A percentile compares a stretch with the other conserved stretches of the same genome.
These are phyloP conservation scores for Pyxicephalus adspersus DNA, from an alignment of 2,113 vertebrate species.

Conservation along the genomic window DNA sequence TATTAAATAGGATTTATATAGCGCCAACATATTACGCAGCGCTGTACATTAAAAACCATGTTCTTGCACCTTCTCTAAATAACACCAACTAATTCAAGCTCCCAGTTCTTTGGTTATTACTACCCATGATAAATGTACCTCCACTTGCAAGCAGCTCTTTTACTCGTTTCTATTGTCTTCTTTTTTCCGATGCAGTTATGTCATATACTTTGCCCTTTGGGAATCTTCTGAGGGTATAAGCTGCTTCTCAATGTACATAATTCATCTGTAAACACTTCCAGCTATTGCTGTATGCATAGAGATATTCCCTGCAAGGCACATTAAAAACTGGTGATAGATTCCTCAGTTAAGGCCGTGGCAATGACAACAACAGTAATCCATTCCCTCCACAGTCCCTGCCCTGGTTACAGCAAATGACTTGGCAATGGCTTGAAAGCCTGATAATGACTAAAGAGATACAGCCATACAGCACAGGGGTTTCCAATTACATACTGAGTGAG, in stretches of 20 bases:
- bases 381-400: conserved; percentile 57
- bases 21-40: too few species aligned
- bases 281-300: conserved; percentile 41
- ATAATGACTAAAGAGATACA: conserved; percentile 57
- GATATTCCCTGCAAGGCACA: conserved; percentile 55
- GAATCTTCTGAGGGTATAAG: conserved; percentile 31
- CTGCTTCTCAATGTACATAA: conserved; percentile 49
- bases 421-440: conserved; percentile 59
- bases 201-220: conserved; percentile 48
- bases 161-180: conserved; percentile 8
- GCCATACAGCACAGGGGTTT: conserved; percentile 53
- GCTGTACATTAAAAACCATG: not conserved
- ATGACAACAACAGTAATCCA: conserved; percentile 60
- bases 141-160: conserved; percentile 26
- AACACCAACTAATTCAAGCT: conserved; percentile 1
- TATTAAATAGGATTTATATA: too few species aligned
- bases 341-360: conserved; percentile 57
- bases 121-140: conserved; percentile 34
- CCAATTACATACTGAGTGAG: conserved; percentile 52
- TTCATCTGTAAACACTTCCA: conserved; percentile 44
- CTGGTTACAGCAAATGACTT: conserved; percentile 63
- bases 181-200: conserved; percentile 19
- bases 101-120: not conserved
- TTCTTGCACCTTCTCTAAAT: conserved; percentile 6
- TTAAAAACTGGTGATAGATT: conserved; percentile 58